Base-by-base conservation (phyloP, 2,797 vertebrate genomes). In the Betta splendens region DNA sequence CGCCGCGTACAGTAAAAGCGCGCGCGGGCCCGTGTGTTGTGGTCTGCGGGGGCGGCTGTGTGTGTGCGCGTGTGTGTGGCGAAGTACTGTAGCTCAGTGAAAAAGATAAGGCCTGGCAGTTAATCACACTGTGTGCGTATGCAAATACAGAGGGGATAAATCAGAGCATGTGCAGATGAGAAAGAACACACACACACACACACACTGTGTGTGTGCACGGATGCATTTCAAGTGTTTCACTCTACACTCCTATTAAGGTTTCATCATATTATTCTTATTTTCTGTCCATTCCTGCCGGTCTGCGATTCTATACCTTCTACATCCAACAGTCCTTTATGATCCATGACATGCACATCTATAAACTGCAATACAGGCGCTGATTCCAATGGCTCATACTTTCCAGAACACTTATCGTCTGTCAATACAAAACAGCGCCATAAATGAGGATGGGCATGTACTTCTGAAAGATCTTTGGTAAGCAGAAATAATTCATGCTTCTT, bases 401-500 rank as follows among this genome's bases (percentile, higher is more conserved):
- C 20, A 52, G 26, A 75, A 80, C 52, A 44, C 55, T 77, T 54
- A 66, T 56, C 39, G 75, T 71, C 67, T 70, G 81, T 83, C 79
- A 70, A 85, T 80, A 69, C 23, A 52, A 60, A 64, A 77, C 57
- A 69, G 53, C 46, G n/a, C 48, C 58, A 50, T 37, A 44, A 79
- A 64, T 16, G 23, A 43, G 54, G 52, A 32, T 7, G 22, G 71
- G 57, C 42, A 45, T 80, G 69, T 71, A 70, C 81, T 79, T 80
- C 69, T 74, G 61, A 51, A 71, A 46, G 78, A 77, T 87, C 70
- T 83, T 85, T 77, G 69, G 83, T 76, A 76, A 75, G 76, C 75
- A 81, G 71, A 79, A 86, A 85, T 89, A 85, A 89, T 89, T 87
- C 59, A 89, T 86, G 73, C 70, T 64, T 82, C 66, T 78, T 71